Conservation (phyloP, 2,797 vertebrate species). For the Siniperca scherzeri region DNA sequence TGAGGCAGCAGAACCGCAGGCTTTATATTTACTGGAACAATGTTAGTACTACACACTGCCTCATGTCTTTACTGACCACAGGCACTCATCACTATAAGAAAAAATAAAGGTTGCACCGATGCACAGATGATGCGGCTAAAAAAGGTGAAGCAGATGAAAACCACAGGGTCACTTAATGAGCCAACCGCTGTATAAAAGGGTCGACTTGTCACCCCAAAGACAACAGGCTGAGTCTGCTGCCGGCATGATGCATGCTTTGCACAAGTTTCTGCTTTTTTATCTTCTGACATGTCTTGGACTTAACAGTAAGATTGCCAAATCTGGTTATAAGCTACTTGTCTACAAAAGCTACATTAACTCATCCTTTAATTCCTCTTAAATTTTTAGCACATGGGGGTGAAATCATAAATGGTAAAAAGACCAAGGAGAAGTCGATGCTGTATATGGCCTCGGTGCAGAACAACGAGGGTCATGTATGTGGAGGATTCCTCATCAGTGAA, state of each 20-base stretch:
- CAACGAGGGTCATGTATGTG: conserved; percentile 53
- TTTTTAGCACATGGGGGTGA: conserved; percentile 49
- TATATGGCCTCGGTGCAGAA: conserved; percentile 83
- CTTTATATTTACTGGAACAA: not conserved
- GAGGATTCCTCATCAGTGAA: conserved; percentile 79
- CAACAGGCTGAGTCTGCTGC: not conserved
- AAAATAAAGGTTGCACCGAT: not conserved
- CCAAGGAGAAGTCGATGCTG: conserved; percentile 31
- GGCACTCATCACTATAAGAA: not conserved
- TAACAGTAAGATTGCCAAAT: conserved; percentile 12
- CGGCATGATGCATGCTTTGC: conserved; percentile 19
- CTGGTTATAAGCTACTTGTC: not conserved
- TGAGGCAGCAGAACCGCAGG: not conserved
- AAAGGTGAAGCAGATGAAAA: not conserved
- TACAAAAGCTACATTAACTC: not conserved
- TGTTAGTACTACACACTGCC: rapidly evolving
- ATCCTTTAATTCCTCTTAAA: not conserved
- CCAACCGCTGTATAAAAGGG: not conserved
- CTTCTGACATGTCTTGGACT: conserved; percentile 34
- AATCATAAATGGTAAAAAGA: conserved; percentile 58
- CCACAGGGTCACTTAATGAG: not conserved
- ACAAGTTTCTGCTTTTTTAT: conserved; percentile 5
- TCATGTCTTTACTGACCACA: conserved; percentile 14
- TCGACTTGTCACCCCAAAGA: not conserved
- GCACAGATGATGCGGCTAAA: not conserved